A percentile compares a stretch with the other conserved stretches of the same genome.
These are phyloP conservation scores for Neotoma lepida DNA, from an alignment of 2,113 vertebrate genomes.

Conservation along the genomic window DNA sequence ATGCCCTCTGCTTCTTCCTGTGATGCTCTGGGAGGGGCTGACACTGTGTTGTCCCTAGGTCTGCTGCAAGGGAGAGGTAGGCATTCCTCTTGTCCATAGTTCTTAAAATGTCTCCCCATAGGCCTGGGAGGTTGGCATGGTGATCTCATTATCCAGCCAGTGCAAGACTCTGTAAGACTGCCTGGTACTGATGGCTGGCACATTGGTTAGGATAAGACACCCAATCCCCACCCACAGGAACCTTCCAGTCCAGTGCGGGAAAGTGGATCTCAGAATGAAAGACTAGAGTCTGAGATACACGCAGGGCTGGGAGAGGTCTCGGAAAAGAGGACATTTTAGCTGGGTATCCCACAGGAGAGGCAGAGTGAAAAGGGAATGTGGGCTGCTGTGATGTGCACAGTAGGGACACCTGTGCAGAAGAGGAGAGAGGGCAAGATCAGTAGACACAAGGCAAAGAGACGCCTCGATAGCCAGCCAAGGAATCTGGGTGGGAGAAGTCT, in stretches of 20 bases:
- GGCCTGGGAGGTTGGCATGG: neutral
- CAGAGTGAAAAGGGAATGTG: neutral
- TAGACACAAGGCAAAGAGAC: neutral
- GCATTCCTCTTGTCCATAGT: neutral
- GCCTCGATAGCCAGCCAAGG: neutral
- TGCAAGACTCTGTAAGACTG: accelerated
- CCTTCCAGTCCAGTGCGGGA: neutral
- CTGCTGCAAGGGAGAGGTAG: accelerated
- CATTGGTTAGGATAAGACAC: neutral
- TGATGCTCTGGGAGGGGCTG: too few relatives aligned
- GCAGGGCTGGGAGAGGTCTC: neutral
- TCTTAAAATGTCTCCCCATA: neutral
- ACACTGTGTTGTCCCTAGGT: too few relatives aligned
- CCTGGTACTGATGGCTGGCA: accelerated
- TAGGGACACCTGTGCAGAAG: too few relatives aligned
- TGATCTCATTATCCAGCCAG: neutral
- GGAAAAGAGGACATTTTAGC: neutral
- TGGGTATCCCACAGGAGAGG: neutral
- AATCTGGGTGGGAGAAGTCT: neutral
- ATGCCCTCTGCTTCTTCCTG: neutral
- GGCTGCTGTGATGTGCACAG: neutral
- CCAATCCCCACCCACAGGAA: neutral
- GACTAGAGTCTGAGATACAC: neutral
- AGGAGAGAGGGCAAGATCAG: neutral
- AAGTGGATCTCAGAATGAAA: neutral